phyloP scores from a whole-genome alignment of 2,888 invertebrate genomes.

The Cosmia pyralina region DNA sequence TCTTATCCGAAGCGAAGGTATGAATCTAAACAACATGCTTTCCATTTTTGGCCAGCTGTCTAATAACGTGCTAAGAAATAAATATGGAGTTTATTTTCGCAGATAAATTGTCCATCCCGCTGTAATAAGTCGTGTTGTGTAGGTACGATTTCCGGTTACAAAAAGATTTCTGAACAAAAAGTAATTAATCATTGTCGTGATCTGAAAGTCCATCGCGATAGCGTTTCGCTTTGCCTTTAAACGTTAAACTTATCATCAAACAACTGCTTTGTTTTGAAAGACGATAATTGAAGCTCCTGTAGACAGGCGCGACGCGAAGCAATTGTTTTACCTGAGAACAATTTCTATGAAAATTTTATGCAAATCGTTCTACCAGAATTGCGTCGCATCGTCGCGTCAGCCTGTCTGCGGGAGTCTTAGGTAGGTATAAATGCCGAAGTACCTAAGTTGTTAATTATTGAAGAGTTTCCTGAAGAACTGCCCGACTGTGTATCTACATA shows the following conservation, averaged over 20 bases:
- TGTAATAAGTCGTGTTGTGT: too few species aligned
- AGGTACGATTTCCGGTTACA: neutral
- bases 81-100: neutral
- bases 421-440: neutral
- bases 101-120: neutral
- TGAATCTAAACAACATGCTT: neutral
- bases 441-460: neutral
- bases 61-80: neutral
- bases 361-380: too few species aligned
- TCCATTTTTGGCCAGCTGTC: neutral
- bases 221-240: neutral
- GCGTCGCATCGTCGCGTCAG: too few species aligned
- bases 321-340: too few species aligned
- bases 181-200: constrained; percentile 24
- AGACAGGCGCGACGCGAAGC: too few species aligned
- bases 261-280: constrained; percentile 2
- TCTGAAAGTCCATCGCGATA: constrained; percentile 1
- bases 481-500: neutral
- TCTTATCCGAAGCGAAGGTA: neutral
- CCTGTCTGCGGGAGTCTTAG: too few species aligned
- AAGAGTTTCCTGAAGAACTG: neutral
- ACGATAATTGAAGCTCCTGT: too few species aligned
- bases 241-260: constrained; percentile 1
- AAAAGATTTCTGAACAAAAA: constrained; percentile 3
- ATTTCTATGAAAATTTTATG: too few species aligned